Base-by-base conservation (phyloP, 2,113 vertebrate genomes). In the Rhegmatorhina hoffmannsi region DNA sequence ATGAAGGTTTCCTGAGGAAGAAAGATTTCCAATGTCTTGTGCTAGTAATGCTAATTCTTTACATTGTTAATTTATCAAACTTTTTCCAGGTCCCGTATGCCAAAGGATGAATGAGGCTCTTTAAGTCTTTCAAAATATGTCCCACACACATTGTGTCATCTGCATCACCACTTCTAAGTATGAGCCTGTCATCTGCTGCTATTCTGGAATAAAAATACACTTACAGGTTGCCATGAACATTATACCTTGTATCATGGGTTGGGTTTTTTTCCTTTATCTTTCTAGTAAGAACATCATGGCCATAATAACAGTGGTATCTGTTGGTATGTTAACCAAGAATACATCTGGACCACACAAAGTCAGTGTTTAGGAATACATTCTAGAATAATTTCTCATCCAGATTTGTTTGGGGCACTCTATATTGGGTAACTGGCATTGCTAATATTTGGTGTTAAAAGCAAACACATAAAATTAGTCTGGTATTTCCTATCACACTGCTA, bases 251-350 rank as follows among this genome's bases (percentile, higher is more conserved):
- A 49, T 40, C 28, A 31, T 4, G 4, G 2, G 3, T 9, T 69
- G 5, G 66, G 70, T 64, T 2, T 70, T 74, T 64, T 15, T 19
- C 24, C 9, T 67, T 26, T 46, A 26, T 17, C 19, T 53, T 52
- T 72, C 40, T 28, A 55, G 31, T 31, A 36, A 82, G 12, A 63
- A 46, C 28, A 23, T 9, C 8, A 17, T 5, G 0, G 0, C 11
- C n/a, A 19, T 28, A 46, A 33, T 4, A 29, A 2, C 44, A 55
- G 1, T 15, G 58, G 6, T 17, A 66, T 13, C 34, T 63, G 12
- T 4, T 28, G 14, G 11, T 36, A 18, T 1, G 13, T 44, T 11
- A 79, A 62, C 19, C 58, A 64, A 43, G 15, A 5, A n/a, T 16
- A 59, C 9, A 31, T 17, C 36, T 28, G 43, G 31, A 72, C 31